Evolutionary conservation across 2,888 invertebrate species (phyloP), one percentile per base, ranked within the genome.

Genomic region (Stenoptilia bipunctidactyla): DNA sequence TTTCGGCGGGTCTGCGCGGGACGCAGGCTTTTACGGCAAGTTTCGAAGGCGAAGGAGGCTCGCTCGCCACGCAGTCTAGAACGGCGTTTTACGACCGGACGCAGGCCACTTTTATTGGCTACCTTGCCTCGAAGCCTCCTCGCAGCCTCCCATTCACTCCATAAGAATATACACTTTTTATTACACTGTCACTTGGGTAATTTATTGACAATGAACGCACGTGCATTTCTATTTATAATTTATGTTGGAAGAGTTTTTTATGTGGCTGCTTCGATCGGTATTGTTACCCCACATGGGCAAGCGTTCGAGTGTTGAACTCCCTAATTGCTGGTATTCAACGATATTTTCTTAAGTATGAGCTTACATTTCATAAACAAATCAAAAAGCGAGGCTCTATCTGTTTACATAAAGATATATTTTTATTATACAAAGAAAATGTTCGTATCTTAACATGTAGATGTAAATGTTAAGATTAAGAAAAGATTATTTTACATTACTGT

Each of bases 221-320:
- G 80, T 80, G 83, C 80, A 80, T 80, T 82, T 82, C 82, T 82
- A 82, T 83, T 82, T 82, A 82, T 82, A 82, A 82, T 83, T 82
- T 82, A 80, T 80, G 77, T 75, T 61, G 66, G 62, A 66, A 66
- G 66, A 61, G n/a, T 71, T 73, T 80, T 80, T 77, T 75, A 68
- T 69, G 59, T 59, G 51, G 54, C 52, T 52, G 58, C 57, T 62
- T 61, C 60, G 53, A 46, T 52, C 61, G 61, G 52, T 62, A 72
- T 77, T 75, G 75, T 76, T 69, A 54, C 46, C 52, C 42, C 53
- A 51, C 52, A 54, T 57, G 63, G 61, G 59, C 62, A 66, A 68
- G 69, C 20, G 6, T 4, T 8, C 9, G 30, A 30, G n/a, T 30
- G 30, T 9, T 10, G 6, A n/a, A 30, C 6, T 10, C 3, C 30